phyloP scores from a whole-genome alignment of 1,140 invertebrate species.

The Pachyrhynchus sulphureomaculatus region DNA sequence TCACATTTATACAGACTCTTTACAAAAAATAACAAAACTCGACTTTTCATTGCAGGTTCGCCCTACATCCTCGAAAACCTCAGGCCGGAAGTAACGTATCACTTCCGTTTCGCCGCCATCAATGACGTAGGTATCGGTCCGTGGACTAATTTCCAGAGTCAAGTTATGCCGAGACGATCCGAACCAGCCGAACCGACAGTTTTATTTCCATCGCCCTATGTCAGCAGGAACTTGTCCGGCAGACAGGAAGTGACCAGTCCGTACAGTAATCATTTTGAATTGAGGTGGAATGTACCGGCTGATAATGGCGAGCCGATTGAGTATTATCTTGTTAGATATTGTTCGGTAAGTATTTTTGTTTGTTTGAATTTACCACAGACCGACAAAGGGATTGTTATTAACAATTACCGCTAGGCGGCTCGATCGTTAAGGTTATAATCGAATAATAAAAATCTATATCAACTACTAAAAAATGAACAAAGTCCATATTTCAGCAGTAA shows the following conservation, averaged over 20 bases:
- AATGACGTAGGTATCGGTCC: slow-evolving; percentile 81
- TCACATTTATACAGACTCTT: no score
- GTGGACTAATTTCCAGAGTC: slow-evolving; percentile 57
- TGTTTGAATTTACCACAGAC: no score
- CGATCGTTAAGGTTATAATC: no score
- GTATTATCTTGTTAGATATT: slow-evolving; percentile 77
- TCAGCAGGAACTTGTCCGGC: slow-evolving; percentile 31
- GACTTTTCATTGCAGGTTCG: slow-evolving; percentile 52
- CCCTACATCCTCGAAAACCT: slow-evolving; percentile 80
- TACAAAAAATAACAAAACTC: not conserved
- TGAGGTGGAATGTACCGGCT: slow-evolving; percentile 78
- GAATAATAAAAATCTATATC: no score
- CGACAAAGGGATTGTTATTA: no score
- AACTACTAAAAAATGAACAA: no score
- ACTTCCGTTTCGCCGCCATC: slow-evolving; percentile 79
- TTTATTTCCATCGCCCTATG: slow-evolving; percentile 41
- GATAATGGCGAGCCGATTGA: slow-evolving; percentile 89
- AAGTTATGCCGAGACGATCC: slow-evolving; percentile 57
- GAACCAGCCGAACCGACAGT: slow-evolving; percentile 61
- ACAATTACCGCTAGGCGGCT: no score
- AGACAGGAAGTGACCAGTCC: slow-evolving; percentile 53
- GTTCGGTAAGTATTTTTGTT: slow-evolving; percentile 70
- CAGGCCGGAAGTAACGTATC: slow-evolving; percentile 74
- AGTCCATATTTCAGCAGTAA: no score
- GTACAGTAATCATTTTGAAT: slow-evolving; percentile 74